phyloP scores from a whole-genome alignment of 2,113 vertebrate species.

The Paradoxurus hermaphroditus region DNA sequence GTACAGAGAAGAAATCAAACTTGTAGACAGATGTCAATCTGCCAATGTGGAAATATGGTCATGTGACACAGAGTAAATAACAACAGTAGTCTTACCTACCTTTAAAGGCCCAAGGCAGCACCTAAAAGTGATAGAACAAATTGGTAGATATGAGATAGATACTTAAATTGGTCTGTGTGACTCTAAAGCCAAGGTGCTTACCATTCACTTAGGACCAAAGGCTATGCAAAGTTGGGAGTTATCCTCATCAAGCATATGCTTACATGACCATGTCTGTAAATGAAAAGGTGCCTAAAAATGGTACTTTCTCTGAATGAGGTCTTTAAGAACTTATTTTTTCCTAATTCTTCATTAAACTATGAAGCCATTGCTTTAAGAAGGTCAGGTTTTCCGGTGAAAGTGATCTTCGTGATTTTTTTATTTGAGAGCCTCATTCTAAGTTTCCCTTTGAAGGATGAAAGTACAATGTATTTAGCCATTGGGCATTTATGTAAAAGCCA shows the following conservation, averaged over 20 bases:
- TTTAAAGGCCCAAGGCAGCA: neutral
- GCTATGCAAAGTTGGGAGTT: accelerated
- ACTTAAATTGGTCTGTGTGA: neutral
- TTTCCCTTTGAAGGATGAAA: neutral
- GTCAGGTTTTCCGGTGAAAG: neutral
- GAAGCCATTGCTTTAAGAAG: neutral
- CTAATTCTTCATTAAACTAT: conserved; percentile 1
- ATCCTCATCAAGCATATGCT: accelerated
- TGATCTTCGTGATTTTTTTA: neutral
- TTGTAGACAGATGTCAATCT: neutral
- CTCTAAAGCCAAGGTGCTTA: neutral
- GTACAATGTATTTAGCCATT: too few relatives aligned
- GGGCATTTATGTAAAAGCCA: too few relatives aligned
- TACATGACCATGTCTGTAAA: neutral
- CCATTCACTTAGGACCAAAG: neutral
- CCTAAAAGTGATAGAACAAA: neutral
- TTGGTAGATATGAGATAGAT: too few relatives aligned
- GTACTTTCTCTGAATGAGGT: neutral
- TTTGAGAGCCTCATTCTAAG: neutral
- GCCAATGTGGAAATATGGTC: neutral
- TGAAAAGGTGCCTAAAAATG: neutral
- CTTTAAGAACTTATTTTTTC: neutral
- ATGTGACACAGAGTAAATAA: neutral
- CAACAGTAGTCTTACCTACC: neutral
- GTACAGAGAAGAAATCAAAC: neutral